Conservation (phyloP, 2,113 vertebrate genomes). For the Gnathonemus longibarbis region DNA sequence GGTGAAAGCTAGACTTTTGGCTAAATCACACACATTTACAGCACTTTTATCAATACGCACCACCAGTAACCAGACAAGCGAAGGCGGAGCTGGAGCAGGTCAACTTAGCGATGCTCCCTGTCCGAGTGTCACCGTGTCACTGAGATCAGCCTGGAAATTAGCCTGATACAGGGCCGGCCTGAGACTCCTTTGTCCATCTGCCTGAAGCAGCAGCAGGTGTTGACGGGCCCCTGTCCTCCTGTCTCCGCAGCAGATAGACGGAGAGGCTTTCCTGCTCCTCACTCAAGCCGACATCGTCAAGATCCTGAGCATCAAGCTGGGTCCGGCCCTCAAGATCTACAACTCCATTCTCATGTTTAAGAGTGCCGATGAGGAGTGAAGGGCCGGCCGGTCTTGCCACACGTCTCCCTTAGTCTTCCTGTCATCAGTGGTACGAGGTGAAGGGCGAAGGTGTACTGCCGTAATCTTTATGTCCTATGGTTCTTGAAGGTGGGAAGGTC, state of each 20-base stretch:
- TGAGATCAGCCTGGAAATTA: neutral
- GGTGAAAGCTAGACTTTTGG: neutral
- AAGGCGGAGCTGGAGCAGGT: neutral
- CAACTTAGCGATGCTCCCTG: neutral
- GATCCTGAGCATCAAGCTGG: constrained; percentile 85
- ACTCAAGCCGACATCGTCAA: constrained; percentile 85
- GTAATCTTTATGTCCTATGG: constrained; percentile 40
- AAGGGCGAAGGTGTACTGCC: constrained; percentile 20
- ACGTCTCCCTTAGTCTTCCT: constrained; percentile 7
- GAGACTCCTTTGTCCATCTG: neutral
- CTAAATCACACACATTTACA: neutral
- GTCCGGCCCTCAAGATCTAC: constrained; percentile 86
- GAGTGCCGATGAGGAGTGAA: constrained; percentile 69
- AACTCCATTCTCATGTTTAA: constrained; percentile 86
- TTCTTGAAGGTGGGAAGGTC: constrained; percentile 27
- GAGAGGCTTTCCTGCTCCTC: constrained; percentile 85
- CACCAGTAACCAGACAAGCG: neutral
- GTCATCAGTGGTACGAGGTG: neutral
- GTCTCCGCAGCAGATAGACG: constrained; percentile 75
- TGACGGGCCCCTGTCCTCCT: neutral
- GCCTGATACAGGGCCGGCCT: neutral
- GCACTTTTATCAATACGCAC: neutral
- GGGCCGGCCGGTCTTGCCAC: neutral
- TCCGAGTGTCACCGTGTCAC: neutral
- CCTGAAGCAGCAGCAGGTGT: neutral